A percentile compares a stretch with the other conserved stretches of the same genome.
Evolutionary conservation across 2,797 vertebrate species (phyloP).

Genomic region (Orestias chungarensis): DNA sequence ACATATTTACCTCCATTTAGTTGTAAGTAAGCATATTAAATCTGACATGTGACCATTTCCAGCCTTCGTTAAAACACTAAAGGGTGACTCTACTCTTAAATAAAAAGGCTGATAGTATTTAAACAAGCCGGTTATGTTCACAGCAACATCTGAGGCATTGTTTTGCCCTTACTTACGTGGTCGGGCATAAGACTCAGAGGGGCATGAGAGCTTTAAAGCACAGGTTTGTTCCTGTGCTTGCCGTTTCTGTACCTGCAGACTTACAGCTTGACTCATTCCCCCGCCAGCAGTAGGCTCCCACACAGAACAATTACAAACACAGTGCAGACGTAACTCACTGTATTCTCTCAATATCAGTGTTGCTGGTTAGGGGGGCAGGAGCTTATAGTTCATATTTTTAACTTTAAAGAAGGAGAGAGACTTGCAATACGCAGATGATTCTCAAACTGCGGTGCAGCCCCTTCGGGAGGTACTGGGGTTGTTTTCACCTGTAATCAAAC

Average conservation of each 20-base stretch:
- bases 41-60: constrained; percentile 1
- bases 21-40: not conserved
- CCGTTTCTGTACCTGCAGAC: not conserved
- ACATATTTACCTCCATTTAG: not conserved
- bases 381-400: not conserved
- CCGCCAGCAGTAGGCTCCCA: not conserved
- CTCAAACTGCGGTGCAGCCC: not conserved
- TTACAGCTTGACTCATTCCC: constrained; percentile 1
- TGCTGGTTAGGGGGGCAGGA: not conserved
- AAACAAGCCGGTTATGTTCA: not conserved
- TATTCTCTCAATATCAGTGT: not conserved
- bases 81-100: not conserved
- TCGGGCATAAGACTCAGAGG: not conserved
- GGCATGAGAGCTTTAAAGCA: not conserved
- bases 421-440: not conserved
- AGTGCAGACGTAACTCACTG: not conserved
- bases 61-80: not conserved
- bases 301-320: not conserved
- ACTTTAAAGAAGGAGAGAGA: not conserved
- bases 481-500: not conserved
- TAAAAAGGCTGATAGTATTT: not conserved
- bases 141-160: not conserved
- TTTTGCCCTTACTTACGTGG: not conserved
- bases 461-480: not conserved
- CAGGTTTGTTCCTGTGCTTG: not conserved